Base-by-base conservation (phyloP, 1,140 invertebrate species). In the Drosophila miranda region DNA sequence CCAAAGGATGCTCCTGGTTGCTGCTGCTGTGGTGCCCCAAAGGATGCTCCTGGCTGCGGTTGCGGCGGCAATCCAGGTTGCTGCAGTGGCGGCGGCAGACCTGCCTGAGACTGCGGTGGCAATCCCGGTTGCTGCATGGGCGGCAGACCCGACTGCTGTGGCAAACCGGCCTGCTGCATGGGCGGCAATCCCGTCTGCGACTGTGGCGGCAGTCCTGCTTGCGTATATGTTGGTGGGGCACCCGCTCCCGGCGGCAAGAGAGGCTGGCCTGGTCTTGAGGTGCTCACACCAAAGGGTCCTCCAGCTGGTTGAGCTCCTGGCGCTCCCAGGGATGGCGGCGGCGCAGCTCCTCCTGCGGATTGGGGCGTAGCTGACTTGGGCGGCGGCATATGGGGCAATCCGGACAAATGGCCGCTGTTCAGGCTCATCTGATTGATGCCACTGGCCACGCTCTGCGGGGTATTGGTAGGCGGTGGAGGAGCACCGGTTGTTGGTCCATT, bases 401-500 rank as follows among this genome's bases (percentile, higher is more conserved):
- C 89, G 0, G 79, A 67, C 63, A 90, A 54, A 23, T 61, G 83
- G 34, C 79, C 82, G 50, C 84, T 90, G 45, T 90, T 90, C n/a
- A 90, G 48, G 48, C 67, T 89, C 89, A 90, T 90, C 68, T 90
- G 89, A 57, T 84, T 88, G 1, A 74, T 62, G 14, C 86, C 76
- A 42, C 82, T 70, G 14, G 82, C 49, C 21, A 90, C 71, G 38
- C 69, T 77, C 38, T 90, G 89, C 2, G 78, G 71, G 1, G 75
- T 75, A 44, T 46, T 51, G 46, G 57, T 74, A 5, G 38, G 70
- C 23, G 71, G 41, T 19, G 62, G 71, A 28, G 44, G 43, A 1
- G 16, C 26, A 43, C 46, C 21, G 48, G 48, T 43, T 41, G 49
- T 41, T 41, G 71, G 48, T 38, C 87, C 87, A 59, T 89, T 89